Evolutionary conservation across 2,113 vertebrate species (phyloP).

Genomic region (Thermophis baileyi): DNA sequence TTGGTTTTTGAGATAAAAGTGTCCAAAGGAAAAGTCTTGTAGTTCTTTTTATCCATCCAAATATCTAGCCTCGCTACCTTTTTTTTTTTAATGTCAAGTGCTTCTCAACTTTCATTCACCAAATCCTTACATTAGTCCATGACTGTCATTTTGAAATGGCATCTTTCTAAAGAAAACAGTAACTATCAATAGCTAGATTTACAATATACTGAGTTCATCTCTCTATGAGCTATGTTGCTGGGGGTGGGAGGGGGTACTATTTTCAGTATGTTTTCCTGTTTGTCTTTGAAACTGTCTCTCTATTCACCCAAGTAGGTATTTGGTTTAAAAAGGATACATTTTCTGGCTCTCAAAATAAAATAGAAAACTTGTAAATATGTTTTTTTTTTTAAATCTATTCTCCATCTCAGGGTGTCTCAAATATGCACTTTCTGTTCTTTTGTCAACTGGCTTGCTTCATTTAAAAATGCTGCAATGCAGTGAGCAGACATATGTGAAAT

Average conservation of each 20-base stretch:
- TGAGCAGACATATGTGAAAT: constrained; percentile 42
- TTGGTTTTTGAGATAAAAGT: not conserved
- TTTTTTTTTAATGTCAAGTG: not conserved
- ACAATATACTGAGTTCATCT: not conserved
- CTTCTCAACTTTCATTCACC: not conserved
- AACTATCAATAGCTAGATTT: not conserved
- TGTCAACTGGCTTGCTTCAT: constrained; percentile 7
- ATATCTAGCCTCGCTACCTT: not conserved
- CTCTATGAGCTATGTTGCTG: not conserved
- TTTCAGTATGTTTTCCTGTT: not conserved
- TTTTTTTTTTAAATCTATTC: not conserved
- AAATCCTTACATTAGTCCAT: not conserved
- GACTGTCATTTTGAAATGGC: not conserved
- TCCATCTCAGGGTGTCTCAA: constrained; percentile 17
- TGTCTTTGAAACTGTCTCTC: not conserved
- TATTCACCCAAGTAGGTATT: not conserved
- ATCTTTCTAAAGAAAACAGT: not conserved
- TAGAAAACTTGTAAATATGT: not conserved
- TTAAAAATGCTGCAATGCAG: constrained; percentile 41
- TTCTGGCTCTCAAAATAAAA: not conserved
- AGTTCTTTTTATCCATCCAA: not conserved
- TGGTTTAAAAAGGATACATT: not conserved
- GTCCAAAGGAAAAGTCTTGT: not conserved
- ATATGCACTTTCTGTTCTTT: constrained; percentile 4
- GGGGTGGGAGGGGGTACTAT: not conserved